Conservation (phyloP, 2,888 invertebrate genomes). For the Pegoplata infirma region DNA sequence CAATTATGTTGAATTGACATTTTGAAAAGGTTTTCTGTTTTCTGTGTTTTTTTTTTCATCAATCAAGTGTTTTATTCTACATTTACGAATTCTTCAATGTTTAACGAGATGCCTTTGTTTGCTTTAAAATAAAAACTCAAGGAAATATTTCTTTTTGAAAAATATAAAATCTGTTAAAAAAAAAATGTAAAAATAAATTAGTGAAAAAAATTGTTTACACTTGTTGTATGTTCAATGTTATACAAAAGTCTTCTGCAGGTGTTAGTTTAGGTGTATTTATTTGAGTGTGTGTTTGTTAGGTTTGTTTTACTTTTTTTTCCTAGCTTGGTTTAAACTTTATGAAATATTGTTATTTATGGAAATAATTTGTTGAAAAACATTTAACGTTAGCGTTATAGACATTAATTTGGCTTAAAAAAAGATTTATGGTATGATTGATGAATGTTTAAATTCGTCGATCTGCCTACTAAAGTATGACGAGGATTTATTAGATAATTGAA, state of each 20-base stretch:
- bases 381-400: slow-evolving; percentile 18
- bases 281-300: not conserved
- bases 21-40: slow-evolving; percentile 69
- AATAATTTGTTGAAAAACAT: slow-evolving; percentile 27
- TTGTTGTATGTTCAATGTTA: not conserved
- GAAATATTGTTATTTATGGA: slow-evolving; percentile 24
- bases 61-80: slow-evolving; percentile 69
- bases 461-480: not conserved
- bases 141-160: slow-evolving; percentile 11
- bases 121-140: slow-evolving; percentile 5
- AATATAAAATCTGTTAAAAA: not conserved
- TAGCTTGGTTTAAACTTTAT: not conserved
- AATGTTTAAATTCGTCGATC: slow-evolving; percentile 1
- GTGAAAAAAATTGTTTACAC: slow-evolving; percentile 3
- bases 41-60: slow-evolving; percentile 70
- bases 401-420: slow-evolving; percentile 44
- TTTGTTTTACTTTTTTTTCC: slow-evolving; percentile 4
- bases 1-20: slow-evolving; percentile 74
- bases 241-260: slow-evolving; percentile 10
- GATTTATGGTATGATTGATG: slow-evolving; percentile 51
- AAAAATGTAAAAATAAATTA: not conserved
- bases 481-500: slow-evolving; percentile 51
- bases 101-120: slow-evolving; percentile 39
- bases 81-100: slow-evolving; percentile 3
- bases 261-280: not conserved